Evolutionary conservation across 1,140 invertebrate species (phyloP).

Genomic region (Phthorimaea operculella): DNA sequence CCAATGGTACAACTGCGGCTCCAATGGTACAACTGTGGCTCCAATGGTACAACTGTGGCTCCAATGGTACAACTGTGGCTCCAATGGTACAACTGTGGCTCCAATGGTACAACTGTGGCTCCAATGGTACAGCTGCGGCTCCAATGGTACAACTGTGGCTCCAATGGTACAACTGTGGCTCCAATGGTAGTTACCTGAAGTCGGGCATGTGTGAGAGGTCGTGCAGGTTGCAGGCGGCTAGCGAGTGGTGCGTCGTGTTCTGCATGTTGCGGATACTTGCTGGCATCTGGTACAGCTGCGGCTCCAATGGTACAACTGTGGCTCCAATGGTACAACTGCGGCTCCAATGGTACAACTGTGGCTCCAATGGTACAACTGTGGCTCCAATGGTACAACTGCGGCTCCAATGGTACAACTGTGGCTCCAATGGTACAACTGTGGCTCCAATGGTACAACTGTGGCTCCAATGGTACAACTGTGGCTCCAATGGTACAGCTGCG

Average conservation of each 20-base stretch:
- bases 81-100: not conserved
- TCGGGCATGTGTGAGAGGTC: slow-evolving; percentile 74
- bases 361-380: not conserved
- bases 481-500: not conserved
- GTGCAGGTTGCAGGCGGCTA: slow-evolving; percentile 73
- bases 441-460: not conserved
- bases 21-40: not conserved
- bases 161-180: too few species aligned
- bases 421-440: not conserved
- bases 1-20: not conserved
- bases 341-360: not conserved
- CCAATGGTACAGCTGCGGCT: not conserved
- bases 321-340: too few species aligned
- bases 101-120: not conserved
- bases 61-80: not conserved
- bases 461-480: not conserved
- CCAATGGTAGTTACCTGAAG: slow-evolving; percentile 52
- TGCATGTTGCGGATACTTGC: slow-evolving; percentile 16
- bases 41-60: not conserved
- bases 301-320: slow-evolving; percentile 39
- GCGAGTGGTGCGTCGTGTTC: slow-evolving; percentile 7
- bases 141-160: too few species aligned
- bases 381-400: not conserved
- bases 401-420: not conserved
- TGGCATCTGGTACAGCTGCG: slow-evolving; percentile 30